Conservation (phyloP, 2,113 vertebrate species). For the Alectura lathami region DNA sequence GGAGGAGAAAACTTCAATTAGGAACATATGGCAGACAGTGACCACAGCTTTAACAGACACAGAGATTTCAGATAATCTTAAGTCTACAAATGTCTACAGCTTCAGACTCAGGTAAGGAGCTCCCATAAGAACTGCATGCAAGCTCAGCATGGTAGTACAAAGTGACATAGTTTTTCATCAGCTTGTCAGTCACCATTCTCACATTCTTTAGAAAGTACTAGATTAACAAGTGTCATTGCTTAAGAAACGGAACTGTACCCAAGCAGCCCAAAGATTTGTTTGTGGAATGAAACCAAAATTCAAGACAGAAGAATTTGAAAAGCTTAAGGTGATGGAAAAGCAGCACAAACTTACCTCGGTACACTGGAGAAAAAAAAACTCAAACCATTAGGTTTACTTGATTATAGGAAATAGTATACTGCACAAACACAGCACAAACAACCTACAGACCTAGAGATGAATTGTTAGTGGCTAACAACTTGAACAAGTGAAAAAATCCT, state of each 20-base stretch:
- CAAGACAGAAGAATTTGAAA: not conserved
- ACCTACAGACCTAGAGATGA: not conserved
- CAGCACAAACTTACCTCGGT: not conserved
- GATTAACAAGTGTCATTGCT: not conserved
- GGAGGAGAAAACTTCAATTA: not conserved
- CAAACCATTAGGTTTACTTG: no score
- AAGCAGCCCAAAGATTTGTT: not conserved
- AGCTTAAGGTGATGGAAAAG: not conserved
- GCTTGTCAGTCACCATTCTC: not conserved
- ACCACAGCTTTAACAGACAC: not conserved
- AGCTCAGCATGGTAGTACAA: not conserved
- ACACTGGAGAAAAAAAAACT: not conserved
- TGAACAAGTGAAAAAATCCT: rapidly evolving
- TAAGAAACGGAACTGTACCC: not conserved
- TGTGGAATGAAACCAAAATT: not conserved
- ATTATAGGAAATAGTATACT: not conserved
- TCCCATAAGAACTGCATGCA: not conserved
- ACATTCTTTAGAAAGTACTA: not conserved
- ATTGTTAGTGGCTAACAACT: not conserved
- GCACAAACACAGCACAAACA: not conserved
- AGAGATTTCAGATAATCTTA: not conserved
- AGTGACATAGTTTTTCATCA: not conserved
- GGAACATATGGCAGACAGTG: not conserved
- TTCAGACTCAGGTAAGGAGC: not conserved
- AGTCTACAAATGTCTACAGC: not conserved